Percentiles rank a stretch among this genome's conserved stretches.
Evolutionary conservation across 1,140 invertebrate genomes (phyloP).

Genomic region (Neomicropteryx cornuta): DNA sequence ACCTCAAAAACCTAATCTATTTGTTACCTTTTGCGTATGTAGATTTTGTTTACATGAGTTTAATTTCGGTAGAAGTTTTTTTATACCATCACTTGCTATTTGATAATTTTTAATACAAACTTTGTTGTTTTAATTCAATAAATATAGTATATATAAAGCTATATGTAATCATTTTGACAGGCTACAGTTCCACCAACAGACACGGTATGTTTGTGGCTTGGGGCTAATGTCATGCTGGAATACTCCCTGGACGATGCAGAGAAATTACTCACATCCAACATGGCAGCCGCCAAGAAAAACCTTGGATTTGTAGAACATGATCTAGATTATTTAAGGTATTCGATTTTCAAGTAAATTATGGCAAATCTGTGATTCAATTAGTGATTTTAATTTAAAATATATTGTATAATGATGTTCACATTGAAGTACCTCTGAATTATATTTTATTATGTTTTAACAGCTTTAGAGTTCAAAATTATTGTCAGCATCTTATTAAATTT

Average conservation of each 20-base stretch:
- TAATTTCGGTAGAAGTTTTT: slow-evolving; percentile 2
- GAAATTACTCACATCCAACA: slow-evolving; percentile 76
- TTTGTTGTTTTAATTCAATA: not conserved
- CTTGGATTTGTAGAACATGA: slow-evolving; percentile 80
- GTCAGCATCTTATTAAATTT: too few species aligned
- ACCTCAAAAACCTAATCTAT: not conserved
- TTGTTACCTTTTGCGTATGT: not conserved
- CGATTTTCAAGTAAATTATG: not conserved
- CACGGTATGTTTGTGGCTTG: slow-evolving; percentile 94
- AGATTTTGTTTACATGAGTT: slow-evolving; percentile 7
- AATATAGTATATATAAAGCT: not conserved
- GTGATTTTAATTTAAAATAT: not conserved
- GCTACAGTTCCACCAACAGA: slow-evolving; percentile 81
- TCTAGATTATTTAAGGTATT: slow-evolving; percentile 71
- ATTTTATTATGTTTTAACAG: too few species aligned
- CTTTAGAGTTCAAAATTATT: too few species aligned
- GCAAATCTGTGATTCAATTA: not conserved
- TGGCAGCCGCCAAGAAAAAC: slow-evolving; percentile 76
- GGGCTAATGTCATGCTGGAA: slow-evolving; percentile 98
- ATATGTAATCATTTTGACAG: slow-evolving; percentile 16
- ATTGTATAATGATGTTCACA: slow-evolving; percentile 22
- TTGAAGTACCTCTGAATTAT: not conserved
- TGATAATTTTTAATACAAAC: not conserved
- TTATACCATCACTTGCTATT: slow-evolving; percentile 1
- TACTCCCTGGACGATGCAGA: slow-evolving; percentile 90